A percentile compares a stretch with the other conserved stretches of the same genome.
Conservation (phyloP, 1,140 invertebrate species). For the Macrocentrus cingulum region DNA sequence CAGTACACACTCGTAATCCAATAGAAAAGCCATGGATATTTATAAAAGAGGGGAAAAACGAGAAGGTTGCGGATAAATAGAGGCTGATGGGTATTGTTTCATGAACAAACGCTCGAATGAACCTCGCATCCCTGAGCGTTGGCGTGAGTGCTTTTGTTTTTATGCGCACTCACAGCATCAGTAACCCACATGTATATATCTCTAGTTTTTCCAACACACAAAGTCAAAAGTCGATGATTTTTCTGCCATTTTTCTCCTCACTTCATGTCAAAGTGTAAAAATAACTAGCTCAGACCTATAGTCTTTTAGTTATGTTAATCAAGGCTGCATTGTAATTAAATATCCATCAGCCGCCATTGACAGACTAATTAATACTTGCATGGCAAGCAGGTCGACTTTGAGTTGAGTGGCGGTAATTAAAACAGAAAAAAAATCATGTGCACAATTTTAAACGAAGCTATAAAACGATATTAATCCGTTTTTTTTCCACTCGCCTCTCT, state of each 20-base stretch:
- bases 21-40: neutral
- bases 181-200: constrained; percentile 3
- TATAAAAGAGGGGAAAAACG: neutral
- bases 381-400: no score
- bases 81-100: constrained; percentile 12
- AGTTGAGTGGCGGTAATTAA: no score
- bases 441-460: no score
- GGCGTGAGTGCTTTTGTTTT: constrained; percentile 25
- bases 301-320: no score
- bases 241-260: constrained; percentile 15
- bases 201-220: neutral
- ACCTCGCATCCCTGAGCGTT: constrained; percentile 3
- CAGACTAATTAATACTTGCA: no score
- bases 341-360: no score
- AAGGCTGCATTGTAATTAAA: no score
- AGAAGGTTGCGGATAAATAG: neutral
- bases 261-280: no score
- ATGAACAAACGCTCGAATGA: constrained; percentile 22
- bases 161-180: constrained; percentile 23
- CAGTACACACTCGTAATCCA: neutral
- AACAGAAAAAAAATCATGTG: no score
- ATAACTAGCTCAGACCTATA: no score
- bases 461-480: neutral
- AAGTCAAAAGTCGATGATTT: neutral
- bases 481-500: neutral